Conservation (phyloP, 2,113 vertebrate genomes). For the Pavo muticus region DNA sequence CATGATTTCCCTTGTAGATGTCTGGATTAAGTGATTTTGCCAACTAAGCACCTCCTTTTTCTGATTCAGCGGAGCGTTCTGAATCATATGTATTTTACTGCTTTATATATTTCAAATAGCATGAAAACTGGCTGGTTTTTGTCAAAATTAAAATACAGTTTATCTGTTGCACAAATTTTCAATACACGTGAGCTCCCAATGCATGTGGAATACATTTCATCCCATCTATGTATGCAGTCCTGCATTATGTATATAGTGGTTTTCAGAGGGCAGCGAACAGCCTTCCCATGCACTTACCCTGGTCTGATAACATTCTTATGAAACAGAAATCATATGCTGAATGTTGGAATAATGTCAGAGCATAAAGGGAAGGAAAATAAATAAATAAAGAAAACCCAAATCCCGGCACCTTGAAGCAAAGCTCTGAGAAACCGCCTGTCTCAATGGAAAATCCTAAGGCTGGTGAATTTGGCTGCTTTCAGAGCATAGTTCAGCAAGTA, state of each 20-base stretch:
- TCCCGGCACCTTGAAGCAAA: conserved; percentile 33
- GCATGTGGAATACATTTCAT: conserved; percentile 31
- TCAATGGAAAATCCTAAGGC: neutral
- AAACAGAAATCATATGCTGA: conserved; percentile 46
- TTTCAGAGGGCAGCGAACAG: neutral
- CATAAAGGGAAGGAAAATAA: conserved; percentile 44
- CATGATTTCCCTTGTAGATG: conserved; percentile 69
- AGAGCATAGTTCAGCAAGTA: neutral
- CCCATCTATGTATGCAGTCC: neutral
- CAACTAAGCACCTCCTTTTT: conserved; percentile 65
- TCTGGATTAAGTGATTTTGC: conserved; percentile 70
- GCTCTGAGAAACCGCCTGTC: neutral
- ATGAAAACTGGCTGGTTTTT: neutral
- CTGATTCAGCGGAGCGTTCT: neutral
- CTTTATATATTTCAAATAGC: neutral
- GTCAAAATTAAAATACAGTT: conserved; percentile 37
- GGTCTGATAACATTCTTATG: conserved; percentile 49
- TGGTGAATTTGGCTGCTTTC: neutral
- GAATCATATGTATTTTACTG: neutral
- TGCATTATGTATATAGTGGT: neutral
- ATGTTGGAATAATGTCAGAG: conserved; percentile 12
- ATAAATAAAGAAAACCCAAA: neutral
- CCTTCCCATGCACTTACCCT: neutral
- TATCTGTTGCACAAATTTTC: conserved; percentile 15
- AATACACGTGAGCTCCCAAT: neutral